Evolutionary conservation across 2,888 invertebrate genomes (phyloP), one percentile per base, ranked within the genome.

Genomic region (Spisula solida): DNA sequence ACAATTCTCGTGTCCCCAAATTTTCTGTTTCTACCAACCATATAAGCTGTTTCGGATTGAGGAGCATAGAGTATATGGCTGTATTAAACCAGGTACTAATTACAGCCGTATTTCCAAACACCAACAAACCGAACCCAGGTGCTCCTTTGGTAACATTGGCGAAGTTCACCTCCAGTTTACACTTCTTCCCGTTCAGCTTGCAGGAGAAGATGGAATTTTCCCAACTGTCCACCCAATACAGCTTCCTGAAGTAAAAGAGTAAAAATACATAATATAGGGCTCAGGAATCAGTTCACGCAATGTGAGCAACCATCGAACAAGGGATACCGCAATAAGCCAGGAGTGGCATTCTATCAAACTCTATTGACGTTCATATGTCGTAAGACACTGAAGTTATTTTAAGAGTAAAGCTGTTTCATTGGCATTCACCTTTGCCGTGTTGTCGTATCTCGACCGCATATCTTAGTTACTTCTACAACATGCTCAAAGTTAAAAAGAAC

Each of bases 221-320:
- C 87, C 93, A 93, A 14, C 94, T 93, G 87, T 96, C 95, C n/a
- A 96, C 95, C 95, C 95, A 96, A 90, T 95, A 95, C 5, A 96
- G 91, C 41, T 93, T 88, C 60, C 96, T 96, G 91, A 18, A 91
- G 91, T 31, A 20, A 47, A 41, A 18, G 4, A 29, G 48, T 20
- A 75, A 12, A 29, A 25, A 41, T 8, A 5, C 41, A 41, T 41
- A 41, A 8, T 41, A 41, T 8, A 60, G 10, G 2, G 25, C 20
- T 2, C 5, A 60, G n/a, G 25, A 16, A 51, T 14, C 12, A 51
- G 12, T 51, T 16, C 12, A 14, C 51, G 4, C 6, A 51, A 51
- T 5, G 16, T 16, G 51, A 51, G 51, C 51, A 5, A 51, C 14
- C 12, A 16, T 51, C 16, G 51, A 12, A 14, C 51, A 51, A 51